Base-by-base conservation (phyloP, 1,140 invertebrate genomes). In the Pachyrhynchus sulphureomaculatus region DNA sequence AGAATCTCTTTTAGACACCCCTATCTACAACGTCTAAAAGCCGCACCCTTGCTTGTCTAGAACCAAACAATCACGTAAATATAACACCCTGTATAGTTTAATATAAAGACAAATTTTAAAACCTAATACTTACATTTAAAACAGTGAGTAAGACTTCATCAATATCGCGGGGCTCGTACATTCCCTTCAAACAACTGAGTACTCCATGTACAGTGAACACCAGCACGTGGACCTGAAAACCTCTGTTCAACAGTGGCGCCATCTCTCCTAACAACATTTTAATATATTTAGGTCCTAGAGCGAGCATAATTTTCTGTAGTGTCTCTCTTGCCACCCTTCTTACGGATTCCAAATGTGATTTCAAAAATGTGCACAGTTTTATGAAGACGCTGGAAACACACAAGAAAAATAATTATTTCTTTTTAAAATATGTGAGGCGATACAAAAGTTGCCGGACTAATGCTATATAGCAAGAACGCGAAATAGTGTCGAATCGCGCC, bases 141-240 rank as follows among this genome's bases (percentile, higher is more conserved):
- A 98, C 85, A 57, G 86, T 88, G 36, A 85, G 75, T 10, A 96
- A 73, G 72, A 90, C 91, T 12, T 81, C 66, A 72, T 95, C 89
- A 6, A 98, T 83, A 74, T 96, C 88, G 0, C 81, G 84, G 1
- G 86, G 78, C 70, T 85, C 80, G 39, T 93, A 85, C 2, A 75
- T 76, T 1, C 78, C 66, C 64, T 87, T 86, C 44, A 98, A 74
- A 33, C 84, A 82, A 44, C 84, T 82, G 10, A 99, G 74, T 2
- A 98, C 81, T 0, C 87, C 82, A 75, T 98, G 91, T 2, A 96
- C 83, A 0, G 95, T 96, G 62, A 86, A 95, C 2, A 89, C 88
- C 12, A 98, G 79, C 0, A 98, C 93, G 70, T 98, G 95, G 15
- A 96, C 84, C 82, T 98, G 95, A 72, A 91, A 98, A 8, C 96